These are phyloP conservation scores for Carabus problematicus DNA, from an alignment of 2,888 invertebrate genomes.

Conservation along the genomic window DNA sequence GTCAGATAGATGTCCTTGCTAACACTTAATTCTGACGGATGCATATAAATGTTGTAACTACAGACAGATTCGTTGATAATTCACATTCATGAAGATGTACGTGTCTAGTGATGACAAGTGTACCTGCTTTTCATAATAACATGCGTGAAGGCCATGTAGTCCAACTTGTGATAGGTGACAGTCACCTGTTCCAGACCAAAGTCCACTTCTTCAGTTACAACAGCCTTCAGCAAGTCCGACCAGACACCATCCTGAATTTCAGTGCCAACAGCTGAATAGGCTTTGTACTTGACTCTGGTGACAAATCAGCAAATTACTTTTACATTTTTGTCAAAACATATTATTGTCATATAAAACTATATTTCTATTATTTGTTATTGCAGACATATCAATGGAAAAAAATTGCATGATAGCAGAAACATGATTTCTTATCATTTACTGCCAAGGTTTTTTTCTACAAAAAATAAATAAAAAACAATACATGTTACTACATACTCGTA, in stretches of 20 bases:
- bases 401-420: background rate
- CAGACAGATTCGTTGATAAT: constrained; percentile 42
- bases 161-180: constrained; percentile 61
- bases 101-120: too few relatives aligned
- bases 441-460: background rate
- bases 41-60: constrained; percentile 70
- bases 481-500: background rate
- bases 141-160: constrained; percentile 68
- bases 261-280: constrained; percentile 56
- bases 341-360: background rate
- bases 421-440: too few relatives aligned
- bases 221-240: constrained; percentile 67
- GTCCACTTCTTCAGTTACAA: constrained; percentile 65
- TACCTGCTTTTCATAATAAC: constrained; percentile 69
- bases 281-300: constrained; percentile 20
- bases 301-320: background rate
- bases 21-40: constrained; percentile 67
- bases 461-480: constrained; percentile 1
- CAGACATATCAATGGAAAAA: background rate
- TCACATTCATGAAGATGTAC: too few relatives aligned
- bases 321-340: background rate
- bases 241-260: constrained; percentile 63
- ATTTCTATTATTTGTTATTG: background rate
- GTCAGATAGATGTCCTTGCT: constrained; percentile 69
- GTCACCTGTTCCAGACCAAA: constrained; percentile 68